Evolutionary conservation across 2,888 invertebrate genomes (phyloP).

Genomic region (Amphipoea lucens): DNA sequence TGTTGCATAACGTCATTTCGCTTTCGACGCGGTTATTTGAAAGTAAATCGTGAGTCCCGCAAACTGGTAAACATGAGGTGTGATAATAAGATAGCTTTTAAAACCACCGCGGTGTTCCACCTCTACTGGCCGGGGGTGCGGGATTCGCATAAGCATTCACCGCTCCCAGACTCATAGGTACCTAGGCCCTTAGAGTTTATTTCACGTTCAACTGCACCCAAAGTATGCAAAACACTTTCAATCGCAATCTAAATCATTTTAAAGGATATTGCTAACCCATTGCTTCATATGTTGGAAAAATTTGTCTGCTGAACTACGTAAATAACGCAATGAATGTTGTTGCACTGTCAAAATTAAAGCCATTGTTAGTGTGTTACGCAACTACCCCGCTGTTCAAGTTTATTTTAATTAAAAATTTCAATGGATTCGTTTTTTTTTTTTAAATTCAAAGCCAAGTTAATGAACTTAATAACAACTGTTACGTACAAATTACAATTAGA

Average conservation of each 20-base stretch:
- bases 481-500: conserved; percentile 74
- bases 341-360: not conserved
- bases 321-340: not conserved
- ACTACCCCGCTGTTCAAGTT: not conserved
- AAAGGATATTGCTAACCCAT: not conserved
- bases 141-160: no score
- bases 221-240: not conserved
- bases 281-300: not conserved
- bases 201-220: not conserved
- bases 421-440: conserved; percentile 2
- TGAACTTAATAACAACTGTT: conserved; percentile 58
- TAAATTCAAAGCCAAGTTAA: conserved; percentile 32
- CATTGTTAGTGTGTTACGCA: not conserved
- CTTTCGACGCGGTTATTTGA: no score
- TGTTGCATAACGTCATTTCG: no score
- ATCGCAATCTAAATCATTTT: not conserved
- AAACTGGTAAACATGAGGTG: no score
- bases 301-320: not conserved
- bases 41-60: no score
- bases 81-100: no score
- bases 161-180: not conserved
- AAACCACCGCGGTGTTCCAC: no score
- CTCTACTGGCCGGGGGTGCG: no score
- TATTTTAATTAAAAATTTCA: not conserved
- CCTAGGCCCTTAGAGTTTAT: no score